Base-by-base conservation (phyloP, 2,797 vertebrate species). In the Holocentrus rufus region DNA sequence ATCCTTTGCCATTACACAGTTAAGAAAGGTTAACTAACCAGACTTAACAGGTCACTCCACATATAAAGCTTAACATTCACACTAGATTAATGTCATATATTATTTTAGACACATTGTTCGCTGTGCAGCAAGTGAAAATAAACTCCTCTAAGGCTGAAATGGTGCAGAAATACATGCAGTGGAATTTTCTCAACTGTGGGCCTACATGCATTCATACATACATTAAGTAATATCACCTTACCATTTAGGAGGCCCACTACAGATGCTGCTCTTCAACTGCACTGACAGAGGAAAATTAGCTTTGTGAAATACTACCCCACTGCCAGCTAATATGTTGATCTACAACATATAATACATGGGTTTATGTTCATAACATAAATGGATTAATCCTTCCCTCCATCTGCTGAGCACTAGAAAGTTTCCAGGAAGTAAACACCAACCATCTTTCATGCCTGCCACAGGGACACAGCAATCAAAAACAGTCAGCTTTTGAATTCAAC, bases 221-320 rank as follows among this genome's bases (percentile, higher is more conserved):
- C 65, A 81, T 83, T 34, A 86, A 2, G 74, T 58, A 60, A 63
- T 73, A 83, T 90, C 84, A 0, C 44, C 76, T 90, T 90, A 85
- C 87, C 64, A 13, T 44, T 22, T 39, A 52, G 71, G 74, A 81
- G 76, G 70, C 77, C 61, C 67, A 56, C 30, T 39, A 22, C 58
- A 67, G 59, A 76, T 58, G 55, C 39, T 36, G 50, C 52, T 47
- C 66, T 53, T 60, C 36, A 53, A 53, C 31, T 57, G 31, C 31
- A 62, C 49, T 63, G 44, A 44, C 61, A 30, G 53, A 42, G 55
- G 53, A 42, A 31, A 64, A 55, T 47, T 49, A 54, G 44, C 55
- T 59, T 50, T 50, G 55, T 46, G 63, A 73, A 74, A 74, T 23
- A 55, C 36, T 34, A 64, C 59, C 31, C 66, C 23, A 25, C 15